Percentiles rank a stretch among this genome's conserved stretches.
Evolutionary conservation across 2,888 invertebrate genomes (phyloP).

Genomic region (Saturnia japonica): DNA sequence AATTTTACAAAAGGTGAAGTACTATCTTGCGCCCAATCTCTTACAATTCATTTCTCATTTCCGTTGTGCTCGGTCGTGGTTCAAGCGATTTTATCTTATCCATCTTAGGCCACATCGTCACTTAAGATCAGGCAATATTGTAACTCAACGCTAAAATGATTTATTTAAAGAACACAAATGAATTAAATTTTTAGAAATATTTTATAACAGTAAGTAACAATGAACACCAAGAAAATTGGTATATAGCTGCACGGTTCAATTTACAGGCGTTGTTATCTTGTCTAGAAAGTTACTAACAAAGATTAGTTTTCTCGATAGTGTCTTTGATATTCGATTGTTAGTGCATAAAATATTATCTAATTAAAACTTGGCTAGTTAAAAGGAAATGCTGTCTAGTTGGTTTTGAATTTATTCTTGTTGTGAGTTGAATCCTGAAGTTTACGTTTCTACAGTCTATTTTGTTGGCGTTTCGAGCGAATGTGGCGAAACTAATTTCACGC

Average conservation of each 20-base stretch:
- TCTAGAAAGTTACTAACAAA: background rate
- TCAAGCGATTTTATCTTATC: conserved; percentile 37
- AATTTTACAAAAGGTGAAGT: conserved; percentile 18
- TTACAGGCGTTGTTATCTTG: background rate
- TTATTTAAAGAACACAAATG: too few relatives aligned
- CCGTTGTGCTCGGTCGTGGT: conserved; percentile 45
- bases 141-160: too few relatives aligned
- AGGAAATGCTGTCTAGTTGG: conserved; percentile 16
- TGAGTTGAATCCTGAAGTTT: conserved; percentile 23
- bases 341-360: conserved; percentile 7
- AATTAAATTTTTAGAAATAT: background rate
- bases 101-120: too few relatives aligned
- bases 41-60: conserved; percentile 70
- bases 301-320: conserved; percentile 4
- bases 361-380: conserved; percentile 12
- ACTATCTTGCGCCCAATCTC: conserved; percentile 32
- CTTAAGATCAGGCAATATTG: too few relatives aligned
- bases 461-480: conserved; percentile 41
- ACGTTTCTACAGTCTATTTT: conserved; percentile 41
- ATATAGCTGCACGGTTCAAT: background rate
- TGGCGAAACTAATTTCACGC: conserved; percentile 55
- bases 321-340: conserved; percentile 6
- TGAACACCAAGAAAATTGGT: background rate
- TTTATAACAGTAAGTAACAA: background rate
- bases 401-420: conserved; percentile 19